Evolutionary conservation across 2,888 invertebrate species (phyloP), one percentile per base, ranked within the genome.

Genomic region (Thelaira solivaga): DNA sequence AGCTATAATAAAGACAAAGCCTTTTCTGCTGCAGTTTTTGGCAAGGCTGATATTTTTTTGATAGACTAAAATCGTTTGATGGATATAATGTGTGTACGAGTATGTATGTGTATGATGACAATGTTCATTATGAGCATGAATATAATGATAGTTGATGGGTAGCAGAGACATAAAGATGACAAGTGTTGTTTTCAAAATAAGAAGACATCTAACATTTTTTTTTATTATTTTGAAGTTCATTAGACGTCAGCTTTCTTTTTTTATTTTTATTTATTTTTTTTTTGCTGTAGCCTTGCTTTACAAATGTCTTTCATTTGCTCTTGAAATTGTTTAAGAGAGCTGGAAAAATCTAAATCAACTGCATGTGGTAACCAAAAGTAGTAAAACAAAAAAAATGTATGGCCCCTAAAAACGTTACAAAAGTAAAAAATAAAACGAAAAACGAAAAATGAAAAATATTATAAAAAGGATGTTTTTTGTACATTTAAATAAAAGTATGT

Each of bases 161-260:
- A 69, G 74, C 71, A 74, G 78, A 85, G 84, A 86, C 86, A 86
- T 74, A 86, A 86, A 86, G 86, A 84, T 87, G 87, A 85, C 87
- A 86, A 82, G 83, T 83, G 83, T 81, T 78, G 78, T 78, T 78
- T 74, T 47, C 64, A 55, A 61, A 74, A 47, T 76, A 74, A 81
- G 82, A 80, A 78, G 83, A 83, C 73, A 81, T 80, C 80, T 73
- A 86, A 84, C 84, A 84, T 86, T 82, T 85, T 76, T 71, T 61
- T 45, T 71, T 26, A 1, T 26, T 26, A n/a, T 61, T 86, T 85
- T 86, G 85, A 86, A 87, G 87, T 87, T 86, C 87, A 86, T 87
- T 86, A 86, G 86, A 86, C 82, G 85, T 47, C 55, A 85, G 41
- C 16, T 49, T n/a, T n/a, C n/a, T n/a, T n/a, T n/a, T n/a, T n/a